Percentiles rank a stretch among this genome's conserved stretches.
Conservation (phyloP, 2,113 vertebrate species). For the Brienomyrus brachyistius region DNA sequence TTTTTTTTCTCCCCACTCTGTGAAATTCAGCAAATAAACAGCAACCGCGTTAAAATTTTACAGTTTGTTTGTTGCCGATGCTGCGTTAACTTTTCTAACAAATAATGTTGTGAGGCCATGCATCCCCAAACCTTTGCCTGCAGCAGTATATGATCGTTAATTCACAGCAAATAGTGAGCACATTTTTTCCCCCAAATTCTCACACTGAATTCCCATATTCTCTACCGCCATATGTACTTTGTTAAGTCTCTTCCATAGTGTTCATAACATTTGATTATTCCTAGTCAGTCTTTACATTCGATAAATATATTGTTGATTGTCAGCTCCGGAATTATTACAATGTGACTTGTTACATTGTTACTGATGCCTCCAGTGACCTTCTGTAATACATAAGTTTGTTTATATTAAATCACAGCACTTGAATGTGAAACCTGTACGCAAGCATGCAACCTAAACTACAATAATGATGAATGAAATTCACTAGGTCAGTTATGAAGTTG, state of each 20-base stretch:
- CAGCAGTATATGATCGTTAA: background rate
- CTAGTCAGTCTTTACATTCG: background rate
- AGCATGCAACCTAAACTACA: background rate
- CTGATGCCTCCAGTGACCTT: background rate
- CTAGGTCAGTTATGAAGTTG: background rate
- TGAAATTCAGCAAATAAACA: background rate
- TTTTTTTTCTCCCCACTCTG: background rate
- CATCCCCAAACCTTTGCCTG: background rate
- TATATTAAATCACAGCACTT: background rate
- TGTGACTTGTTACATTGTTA: background rate
- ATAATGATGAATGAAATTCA: background rate
- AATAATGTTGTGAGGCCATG: background rate
- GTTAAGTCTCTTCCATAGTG: background rate
- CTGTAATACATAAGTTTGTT: background rate
- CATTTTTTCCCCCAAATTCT: background rate
- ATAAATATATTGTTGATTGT: background rate
- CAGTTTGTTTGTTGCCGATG: background rate
- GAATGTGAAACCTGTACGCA: background rate
- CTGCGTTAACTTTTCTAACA: background rate
- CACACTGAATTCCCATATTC: background rate
- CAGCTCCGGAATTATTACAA: background rate
- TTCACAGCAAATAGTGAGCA: background rate
- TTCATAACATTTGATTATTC: background rate
- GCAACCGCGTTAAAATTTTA: background rate
- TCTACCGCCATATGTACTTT: background rate